Evolutionary conservation across 2,797 vertebrate genomes (phyloP), one percentile per base, ranked within the genome.

Genomic region (Novumbra hubbsi): DNA sequence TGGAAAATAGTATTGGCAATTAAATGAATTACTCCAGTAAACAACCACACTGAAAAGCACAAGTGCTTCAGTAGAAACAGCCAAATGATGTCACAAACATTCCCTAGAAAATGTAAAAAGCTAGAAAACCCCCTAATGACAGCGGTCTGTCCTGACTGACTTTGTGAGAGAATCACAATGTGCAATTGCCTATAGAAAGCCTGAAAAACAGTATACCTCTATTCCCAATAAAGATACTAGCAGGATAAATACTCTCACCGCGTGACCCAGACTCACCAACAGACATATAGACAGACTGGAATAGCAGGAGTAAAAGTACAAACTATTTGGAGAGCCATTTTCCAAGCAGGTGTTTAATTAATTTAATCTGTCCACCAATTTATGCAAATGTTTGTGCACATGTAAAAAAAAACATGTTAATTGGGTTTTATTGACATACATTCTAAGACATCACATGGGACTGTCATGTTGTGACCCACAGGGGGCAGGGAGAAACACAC

Each of bases 181-280:
- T 78, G 74, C 32, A 78, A 76, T 84, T 50, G 66, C 71, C 67
- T 60, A 48, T 1, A 73, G 77, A 77, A 79, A 84, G 38, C 76
- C 77, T 45, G 71, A 55, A 76, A 73, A 17, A 80, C 27, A 27
- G 60, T 81, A 71, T 67, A 73, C 68, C 57, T 71, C 68, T 73
- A 52, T 76, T 77, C 69, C 66, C 70, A 83, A 82, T 82, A 87
- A 82, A 87, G 82, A 86, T 73, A 72, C 57, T 73, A 72, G 52
- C 77, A 66, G 67, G 63, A 80, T 70, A 69, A 73, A 76, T 55
- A 78, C 66, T 78, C 77, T 78, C 48, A 70, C n/a, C n/a, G 5
- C 14, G 14, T 6, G 60, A 16, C 74, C 49, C 49, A 49, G 28
- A 30, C n/a, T 38, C 69, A 65, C 4, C 24, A 9, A 1, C 4